Evolutionary conservation across 92 coral and sea anemone genomes (phyloP), one percentile per base, ranked within the genome.

Genomic region (Porites evermanni): DNA sequence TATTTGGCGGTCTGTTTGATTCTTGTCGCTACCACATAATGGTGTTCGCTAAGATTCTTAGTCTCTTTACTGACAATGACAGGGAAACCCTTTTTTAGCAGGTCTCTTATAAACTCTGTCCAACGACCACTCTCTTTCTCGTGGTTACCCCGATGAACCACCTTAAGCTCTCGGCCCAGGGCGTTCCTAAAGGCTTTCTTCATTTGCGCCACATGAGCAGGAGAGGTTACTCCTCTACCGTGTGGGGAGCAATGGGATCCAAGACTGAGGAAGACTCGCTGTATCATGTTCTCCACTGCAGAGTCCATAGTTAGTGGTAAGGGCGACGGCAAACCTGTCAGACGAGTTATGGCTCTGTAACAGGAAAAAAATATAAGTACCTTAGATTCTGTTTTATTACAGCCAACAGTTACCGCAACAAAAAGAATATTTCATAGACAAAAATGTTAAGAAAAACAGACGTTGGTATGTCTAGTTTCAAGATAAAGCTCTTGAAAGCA

Each of bases 61-160:
- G 89, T 73, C 72, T 88, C 91, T 69, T 87, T 88, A 50, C 94
- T 93, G n/a, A 94, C 86, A 64, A 94, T 85, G 17, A 94, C 98
- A 0, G 98, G 98, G 52, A 70, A 61, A 2, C 98, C 91, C 53
- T 85, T 78, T 54, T 88, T 68, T 2, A 94, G 89, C 24, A 93
- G 88, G 76, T 86, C 66, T 11, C 75, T 56, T 19, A 77, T 26
- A 12, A 69, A 29, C 13, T 26, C 68, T 54, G 76, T 56, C 75
- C 76, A 77, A 32, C 67, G 20, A 52, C 58, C 51, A 19, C n/a
- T 13, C 23, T 67, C 54, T 53, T 75, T 52, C 38, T 20, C 77
- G 21, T 20, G 82, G 21, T 78, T 20, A 21, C 74, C 83, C 70
- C 83, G 77, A 56, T 81, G 72, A 38, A 87, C 66, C 32, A 87